Base-by-base conservation (phyloP, 2,888 invertebrate species). In the Thysanoteuthis rhombus region DNA sequence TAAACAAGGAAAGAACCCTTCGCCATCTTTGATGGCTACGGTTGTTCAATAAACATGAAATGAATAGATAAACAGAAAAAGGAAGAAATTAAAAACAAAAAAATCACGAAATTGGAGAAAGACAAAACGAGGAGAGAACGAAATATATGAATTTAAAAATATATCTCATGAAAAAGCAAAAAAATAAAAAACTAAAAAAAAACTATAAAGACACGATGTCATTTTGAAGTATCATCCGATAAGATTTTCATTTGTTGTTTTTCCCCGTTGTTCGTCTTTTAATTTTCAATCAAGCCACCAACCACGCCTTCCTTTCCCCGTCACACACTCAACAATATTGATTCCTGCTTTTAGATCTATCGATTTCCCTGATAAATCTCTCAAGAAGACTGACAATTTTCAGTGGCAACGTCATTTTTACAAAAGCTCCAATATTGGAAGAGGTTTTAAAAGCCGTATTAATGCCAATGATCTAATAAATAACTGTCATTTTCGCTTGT, bases 401-500 rank as follows among this genome's bases (percentile, higher is more conserved):
- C 75, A 12, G 75, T 8, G n/a, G 75, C 75, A 75, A 32, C n/a
- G 75, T 75, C 75, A 75, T 32, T 75, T 75, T n/a, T n/a, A 75
- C 75, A 75, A 75, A 75, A 75, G 75, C 75, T 75, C 32, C 75
- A 75, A 32, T 75, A 75, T 75, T 75, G 32, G 75, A 75, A 32
- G 75, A 75, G 75, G n/a, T 75, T 75, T 75, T 75, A 32, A 75
- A 75, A 75, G 75, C 32, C 75, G 75, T n/a, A 75, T 75, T 75
- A 75, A 75, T 75, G 75, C 75, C 75, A 75, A 75, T 75, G n/a
- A 75, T n/a, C 75, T 75, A n/a, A n/a, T 75, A 75, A 75, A 75
- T 75, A 75, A 75, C 75, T 75, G 75, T 75, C 75, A 75, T 32
- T 75, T 75, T 75, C 75, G 75, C 75, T 75, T 75, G 75, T 75